Percentiles rank a stretch among this genome's conserved stretches.
These are phyloP conservation scores for Tetragonula carbonaria DNA, from an alignment of 2,888 invertebrate species.

Conservation along the genomic window DNA sequence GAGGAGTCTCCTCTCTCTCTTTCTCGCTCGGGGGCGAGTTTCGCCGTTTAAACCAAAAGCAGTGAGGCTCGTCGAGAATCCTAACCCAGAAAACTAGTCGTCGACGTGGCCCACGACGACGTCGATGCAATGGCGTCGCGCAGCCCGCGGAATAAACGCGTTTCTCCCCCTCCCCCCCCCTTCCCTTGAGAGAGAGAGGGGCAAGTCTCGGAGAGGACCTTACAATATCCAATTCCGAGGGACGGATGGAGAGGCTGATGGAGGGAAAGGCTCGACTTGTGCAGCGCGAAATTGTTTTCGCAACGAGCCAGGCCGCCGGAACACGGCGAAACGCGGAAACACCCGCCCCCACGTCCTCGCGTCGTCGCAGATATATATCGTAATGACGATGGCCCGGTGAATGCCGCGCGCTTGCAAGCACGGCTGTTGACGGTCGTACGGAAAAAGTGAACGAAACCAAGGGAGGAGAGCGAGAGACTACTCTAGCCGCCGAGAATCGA, in stretches of 20 bases:
- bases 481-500: background rate
- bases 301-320: conserved; percentile 44
- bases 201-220: conserved; percentile 31
- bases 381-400: conserved; percentile 71
- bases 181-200: background rate
- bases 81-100: conserved; percentile 52
- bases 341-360: conserved; percentile 37
- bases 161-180: background rate
- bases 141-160: conserved; percentile 46
- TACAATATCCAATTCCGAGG: conserved; percentile 58
- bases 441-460: conserved; percentile 60
- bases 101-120: background rate
- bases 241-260: background rate
- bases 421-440: conserved; percentile 64
- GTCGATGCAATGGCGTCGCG: conserved; percentile 20
- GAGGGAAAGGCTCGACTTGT: conserved; percentile 15
- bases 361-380: conserved; percentile 71
- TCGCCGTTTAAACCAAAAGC: conserved; percentile 14
- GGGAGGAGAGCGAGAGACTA: conserved; percentile 35
- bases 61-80: background rate
- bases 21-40: background rate
- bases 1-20: background rate
- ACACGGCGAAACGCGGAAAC: conserved; percentile 43
- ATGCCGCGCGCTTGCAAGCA: conserved; percentile 64
- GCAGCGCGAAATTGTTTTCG: conserved; percentile 68